Evolutionary conservation across 2,888 invertebrate species (phyloP), one percentile per base, ranked within the genome.

Genomic region (Iphiclides podalirius): DNA sequence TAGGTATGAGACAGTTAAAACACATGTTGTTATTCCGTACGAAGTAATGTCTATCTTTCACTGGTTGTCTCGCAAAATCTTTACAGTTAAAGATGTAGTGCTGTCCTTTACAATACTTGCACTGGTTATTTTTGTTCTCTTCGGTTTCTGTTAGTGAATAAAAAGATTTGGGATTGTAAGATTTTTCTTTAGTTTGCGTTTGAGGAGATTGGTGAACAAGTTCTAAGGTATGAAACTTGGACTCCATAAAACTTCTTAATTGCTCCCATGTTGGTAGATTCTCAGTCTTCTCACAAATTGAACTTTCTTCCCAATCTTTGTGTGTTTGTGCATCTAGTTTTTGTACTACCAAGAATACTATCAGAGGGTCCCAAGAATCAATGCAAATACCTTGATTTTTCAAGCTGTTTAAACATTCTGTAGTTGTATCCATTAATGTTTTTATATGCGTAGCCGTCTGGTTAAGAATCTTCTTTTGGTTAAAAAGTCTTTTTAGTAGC

Each of bases 241-340:
- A 39, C 47, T 54, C 48, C 1, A 56, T 23, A 38, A 53, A 56
- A 4, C 31, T 49, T 11, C 38, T 45, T 11, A 59, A 38, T 9
- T 49, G 44, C 0, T 39, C 15, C 57, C 53, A 54, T 1, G 45
- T 48, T 6, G 59, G 57, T 16, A 59, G 37, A 1, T 33, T 43
- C n/a, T 57, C 48, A 0, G 41, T n/a, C n/a, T 44, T 20, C 20
- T 50, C 45, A 31, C 15, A 36, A 26, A 52, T 49, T n/a, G 42
- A 14, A 42, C 52, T 13, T 13, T 57, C 39, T 47, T 64, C 61
- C 59, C 55, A 64, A 0, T 54, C 47, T 4, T 53, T 55, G n/a
- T 55, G 59, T 36, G 61, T 40, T 17, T 61, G 60, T 16, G 55
- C 50, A 43, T 64, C 64, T 42, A 61, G 35, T 33, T 59, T 62